Base-by-base conservation (phyloP, 2,888 invertebrate genomes). In the Apantesis nais region DNA sequence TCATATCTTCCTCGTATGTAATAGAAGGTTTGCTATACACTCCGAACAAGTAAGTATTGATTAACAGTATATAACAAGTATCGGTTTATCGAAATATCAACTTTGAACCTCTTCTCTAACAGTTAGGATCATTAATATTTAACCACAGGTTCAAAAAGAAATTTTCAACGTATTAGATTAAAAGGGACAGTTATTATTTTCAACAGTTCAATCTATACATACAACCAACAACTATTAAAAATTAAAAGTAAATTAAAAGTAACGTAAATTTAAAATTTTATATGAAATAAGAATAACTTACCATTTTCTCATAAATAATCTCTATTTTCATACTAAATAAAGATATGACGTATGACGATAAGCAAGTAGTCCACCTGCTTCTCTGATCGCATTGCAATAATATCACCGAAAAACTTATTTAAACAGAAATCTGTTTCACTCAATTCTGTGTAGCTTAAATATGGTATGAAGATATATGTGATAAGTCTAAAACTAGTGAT, bases 1-100 rank as follows among this genome's bases (percentile, higher is more conserved):
- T 83, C 73, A 82, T 80, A 80, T 72, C 66, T 74, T 77, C 73
- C 76, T 78, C 81, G 70, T 77, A 76, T 73, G 67, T 64, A 68
- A 67, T 31, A 73, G 72, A 67, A 71, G 64, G 62, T 25, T 72
- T 41, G 58, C 34, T 48, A 68, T 44, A 55, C n/a, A 12, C 29
- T 62, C 60, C 34, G 60, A 31, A 22, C 62, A 67, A 34, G 39
- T 61, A 14, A 58, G 34, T 63, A 44, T 39, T 8, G 19, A 5
- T 62, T 71, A 70, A 12, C 2, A 55, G 55, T 25, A 55, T 29
- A 52, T 52, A 62, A 16, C 16, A 41, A 14, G 3, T 16, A 14
- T 41, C 16, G 3, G 44, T 44, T 44, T n/a, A n/a, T n/a, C n/a
- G n/a, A 1, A n/a, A 12, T 14, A 29, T 11, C 52, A 39, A n/a